Conservation (phyloP, 1,140 invertebrate genomes). For the Drosophila santomea region DNA sequence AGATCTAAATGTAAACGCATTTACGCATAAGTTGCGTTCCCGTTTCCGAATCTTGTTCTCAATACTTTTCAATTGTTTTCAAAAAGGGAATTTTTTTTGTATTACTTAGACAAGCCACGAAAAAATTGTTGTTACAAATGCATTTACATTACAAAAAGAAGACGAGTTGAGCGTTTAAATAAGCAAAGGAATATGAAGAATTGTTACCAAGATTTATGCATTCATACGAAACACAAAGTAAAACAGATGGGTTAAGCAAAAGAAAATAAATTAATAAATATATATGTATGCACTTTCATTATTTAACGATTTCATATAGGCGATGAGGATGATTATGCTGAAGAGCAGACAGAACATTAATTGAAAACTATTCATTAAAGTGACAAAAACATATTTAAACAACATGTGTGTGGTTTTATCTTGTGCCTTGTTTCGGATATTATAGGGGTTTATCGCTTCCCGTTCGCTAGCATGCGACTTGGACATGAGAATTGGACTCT, state of each 20-base stretch:
- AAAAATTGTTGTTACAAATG: conserved; percentile 78
- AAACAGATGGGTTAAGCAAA: conserved; percentile 27
- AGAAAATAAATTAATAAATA: conserved; percentile 49
- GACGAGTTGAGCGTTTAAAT: conserved; percentile 44
- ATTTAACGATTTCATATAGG: conserved; percentile 68
- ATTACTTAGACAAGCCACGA: conserved; percentile 44
- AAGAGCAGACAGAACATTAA: conserved; percentile 51
- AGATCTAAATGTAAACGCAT: conserved; percentile 42
- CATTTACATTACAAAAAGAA: conserved; percentile 64
- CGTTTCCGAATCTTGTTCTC: conserved; percentile 34
- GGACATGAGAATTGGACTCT: conserved; percentile 23
- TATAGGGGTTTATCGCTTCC: conserved; percentile 14
- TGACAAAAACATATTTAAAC: conserved; percentile 74
- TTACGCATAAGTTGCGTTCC: conserved; percentile 36
- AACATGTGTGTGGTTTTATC: conserved; percentile 29
- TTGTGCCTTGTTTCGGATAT: conserved; percentile 21
- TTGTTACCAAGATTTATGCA: conserved; percentile 70
- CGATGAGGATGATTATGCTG: conserved; percentile 29
- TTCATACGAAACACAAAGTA: conserved; percentile 48
- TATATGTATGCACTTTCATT: conserved; percentile 80
- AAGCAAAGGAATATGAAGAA: conserved; percentile 48
- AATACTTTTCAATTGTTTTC: conserved; percentile 28
- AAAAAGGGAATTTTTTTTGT: conserved; percentile 26
- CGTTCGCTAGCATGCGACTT: conserved; percentile 21
- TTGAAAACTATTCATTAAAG: conserved; percentile 80